Conservation (phyloP, 2,888 invertebrate species). For the Ectemnius lituratus region DNA sequence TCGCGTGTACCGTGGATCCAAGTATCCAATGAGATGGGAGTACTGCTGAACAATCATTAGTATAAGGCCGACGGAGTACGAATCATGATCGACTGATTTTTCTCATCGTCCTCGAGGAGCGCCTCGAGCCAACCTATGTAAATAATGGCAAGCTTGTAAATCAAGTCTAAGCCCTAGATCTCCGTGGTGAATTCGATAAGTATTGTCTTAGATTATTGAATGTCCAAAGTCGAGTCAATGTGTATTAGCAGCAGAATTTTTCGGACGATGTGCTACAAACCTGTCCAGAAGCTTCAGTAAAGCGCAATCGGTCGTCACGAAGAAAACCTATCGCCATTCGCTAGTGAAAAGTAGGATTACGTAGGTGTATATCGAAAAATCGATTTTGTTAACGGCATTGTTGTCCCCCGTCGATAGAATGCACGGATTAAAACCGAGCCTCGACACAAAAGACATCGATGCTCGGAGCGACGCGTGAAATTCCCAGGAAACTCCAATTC, state of each 20-base stretch:
- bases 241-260: too few species aligned
- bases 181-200: too few species aligned
- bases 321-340: background rate
- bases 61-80: conserved; percentile 12
- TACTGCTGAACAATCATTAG: conserved; percentile 43
- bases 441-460: too few species aligned
- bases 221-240: too few species aligned
- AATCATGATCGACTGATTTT: too few species aligned
- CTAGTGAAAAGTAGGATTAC: background rate
- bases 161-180: too few species aligned
- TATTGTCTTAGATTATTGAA: too few species aligned
- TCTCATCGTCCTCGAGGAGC: background rate
- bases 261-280: too few species aligned
- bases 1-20: background rate
- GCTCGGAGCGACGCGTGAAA: too few species aligned
- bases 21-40: background rate
- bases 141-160: conserved; percentile 14
- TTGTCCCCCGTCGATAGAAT: background rate
- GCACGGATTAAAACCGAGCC: background rate
- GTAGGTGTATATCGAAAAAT: background rate
- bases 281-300: too few species aligned
- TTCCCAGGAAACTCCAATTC: background rate
- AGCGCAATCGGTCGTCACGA: conserved; percentile 6
- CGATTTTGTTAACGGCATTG: conserved; percentile 15
- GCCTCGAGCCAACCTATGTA: conserved; percentile 18